Evolutionary conservation across 2,888 invertebrate species (phyloP), one percentile per base, ranked within the genome.

Genomic region (Cephus runcator): DNA sequence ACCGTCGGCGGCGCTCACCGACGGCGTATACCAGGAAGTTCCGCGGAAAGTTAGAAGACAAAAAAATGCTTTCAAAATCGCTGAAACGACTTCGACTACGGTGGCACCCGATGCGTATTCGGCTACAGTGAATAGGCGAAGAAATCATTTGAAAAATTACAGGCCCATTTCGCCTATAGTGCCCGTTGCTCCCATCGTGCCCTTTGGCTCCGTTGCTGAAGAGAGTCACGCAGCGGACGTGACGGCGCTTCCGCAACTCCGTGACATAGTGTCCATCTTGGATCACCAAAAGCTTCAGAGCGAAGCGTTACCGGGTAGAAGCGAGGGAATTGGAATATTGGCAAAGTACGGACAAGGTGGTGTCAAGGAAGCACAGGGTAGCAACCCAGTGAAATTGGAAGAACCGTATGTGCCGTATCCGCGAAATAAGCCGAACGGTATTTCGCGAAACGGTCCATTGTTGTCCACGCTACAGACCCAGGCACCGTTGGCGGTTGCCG

Each of bases 11-110:
- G 75, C 79, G n/a, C 69, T 75, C 30, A 1, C 73, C n/a, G 74
- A 79, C 35, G 76, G 77, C 34, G 76, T 75, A 31, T 81, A 79
- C 34, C 78, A 79, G 36, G 80, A 80, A 68, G 77, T 79, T 6
- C 81, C 80, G 1, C 75, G 79, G 6, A 77, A 79, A 69, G 69
- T 73, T 40, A 36, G 36, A 12, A n/a, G 33, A 30, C 56, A 30
- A 33, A 73, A 35, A 40, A n/a, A 36, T 30, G 69, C 34, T n/a
- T 75, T 34, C 75, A 74, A 78, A 36, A 71, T 9, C 56, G 75
- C 75, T 69, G 75, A 75, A 79, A 76, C 69, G 56, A 31, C 76
- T 74, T 79, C 15, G 71, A 81, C 76, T 69, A 79, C 40, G 56
- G 71, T 3, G 71, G 23, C 31, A 6, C 1, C 34, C 12, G 3